Percentiles rank a stretch among this genome's conserved stretches.
Evolutionary conservation across 2,888 invertebrate genomes (phyloP).

Genomic region (Anorthoa munda): DNA sequence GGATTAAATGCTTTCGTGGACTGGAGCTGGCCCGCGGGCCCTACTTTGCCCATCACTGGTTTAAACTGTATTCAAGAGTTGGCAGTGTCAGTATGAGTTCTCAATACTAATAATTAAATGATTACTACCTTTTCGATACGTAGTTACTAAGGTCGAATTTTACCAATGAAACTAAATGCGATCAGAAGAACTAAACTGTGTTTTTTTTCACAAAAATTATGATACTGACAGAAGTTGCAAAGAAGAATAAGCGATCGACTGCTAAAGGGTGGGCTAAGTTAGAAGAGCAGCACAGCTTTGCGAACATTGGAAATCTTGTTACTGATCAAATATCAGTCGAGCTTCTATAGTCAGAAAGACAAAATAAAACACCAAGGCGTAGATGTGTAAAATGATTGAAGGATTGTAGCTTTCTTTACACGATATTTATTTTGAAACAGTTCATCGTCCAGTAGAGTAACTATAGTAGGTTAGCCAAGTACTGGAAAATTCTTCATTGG

Average conservation of each 20-base stretch:
- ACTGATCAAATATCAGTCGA: too few species aligned
- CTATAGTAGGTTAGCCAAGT: neutral
- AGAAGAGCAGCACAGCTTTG: too few species aligned
- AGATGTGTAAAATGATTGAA: neutral
- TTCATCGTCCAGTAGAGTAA: neutral
- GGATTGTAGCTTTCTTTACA: neutral
- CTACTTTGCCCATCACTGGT: too few species aligned
- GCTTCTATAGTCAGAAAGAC: neutral
- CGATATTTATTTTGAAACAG: neutral
- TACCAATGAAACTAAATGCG: neutral
- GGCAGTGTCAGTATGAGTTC: neutral
- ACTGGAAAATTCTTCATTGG: conserved; percentile 6
- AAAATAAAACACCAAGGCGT: neutral
- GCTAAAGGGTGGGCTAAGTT: too few species aligned
- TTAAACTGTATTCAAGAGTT: too few species aligned
- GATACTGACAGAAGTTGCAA: too few species aligned
- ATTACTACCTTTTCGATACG: neutral
- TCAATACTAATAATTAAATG: neutral
- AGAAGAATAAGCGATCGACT: too few species aligned
- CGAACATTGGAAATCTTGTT: too few species aligned
- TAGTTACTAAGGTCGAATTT: neutral
- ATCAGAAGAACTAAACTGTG: neutral
- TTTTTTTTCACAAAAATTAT: neutral
- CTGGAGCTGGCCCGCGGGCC: too few species aligned
- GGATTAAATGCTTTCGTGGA: too few species aligned